Base-by-base conservation (phyloP, 2,113 vertebrate species). In the Antechinus flavipes region DNA sequence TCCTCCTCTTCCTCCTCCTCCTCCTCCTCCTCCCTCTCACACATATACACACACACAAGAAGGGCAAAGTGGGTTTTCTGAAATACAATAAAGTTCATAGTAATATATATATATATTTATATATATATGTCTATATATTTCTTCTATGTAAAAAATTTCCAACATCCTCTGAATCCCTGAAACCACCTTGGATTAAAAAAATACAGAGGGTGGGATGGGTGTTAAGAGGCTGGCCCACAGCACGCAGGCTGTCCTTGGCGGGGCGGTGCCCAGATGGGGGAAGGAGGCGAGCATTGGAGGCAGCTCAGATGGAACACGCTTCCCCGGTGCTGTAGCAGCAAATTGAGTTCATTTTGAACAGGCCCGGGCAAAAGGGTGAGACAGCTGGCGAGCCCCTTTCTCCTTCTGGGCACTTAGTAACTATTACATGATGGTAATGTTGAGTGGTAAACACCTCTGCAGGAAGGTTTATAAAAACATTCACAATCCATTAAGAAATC, bases 101-200 rank as follows among this genome's bases (percentile, higher is more conserved):
- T 98, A 98, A 97, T 98, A 95, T 97, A 97, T 97, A 97, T 97
- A 96, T 97, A 47, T 96, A 97, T 42, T 42, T 95, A 98, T 98
- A 61, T 61, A 61, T 97, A 97, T 97, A 97, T 96, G 97, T 97
- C 95, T 97, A 95, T 97, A 52, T 96, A 97, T 95, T 98, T 98
- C 97, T 96, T 97, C 96, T 96, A 92, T 97, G 97, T 98, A 95
- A 98, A 98, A 98, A 98, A 95, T 35, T 58, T 97, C 96, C 53
- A 92, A 96, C 94, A 95, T 98, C 97, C 98, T 95, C 97, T 97
- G 98, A 98, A 97, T 98, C 98, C 98, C 98, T 98, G 98, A 98
- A 98, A 97, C 98, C 89, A 97, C 96, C 97, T 94, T 96, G 91
- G 95, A 96, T 97, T 93, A 97, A 97, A 96, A 96, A 61, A 14